Evolutionary conservation across 2,888 invertebrate species (phyloP).

Genomic region (Brachycybe producta): DNA sequence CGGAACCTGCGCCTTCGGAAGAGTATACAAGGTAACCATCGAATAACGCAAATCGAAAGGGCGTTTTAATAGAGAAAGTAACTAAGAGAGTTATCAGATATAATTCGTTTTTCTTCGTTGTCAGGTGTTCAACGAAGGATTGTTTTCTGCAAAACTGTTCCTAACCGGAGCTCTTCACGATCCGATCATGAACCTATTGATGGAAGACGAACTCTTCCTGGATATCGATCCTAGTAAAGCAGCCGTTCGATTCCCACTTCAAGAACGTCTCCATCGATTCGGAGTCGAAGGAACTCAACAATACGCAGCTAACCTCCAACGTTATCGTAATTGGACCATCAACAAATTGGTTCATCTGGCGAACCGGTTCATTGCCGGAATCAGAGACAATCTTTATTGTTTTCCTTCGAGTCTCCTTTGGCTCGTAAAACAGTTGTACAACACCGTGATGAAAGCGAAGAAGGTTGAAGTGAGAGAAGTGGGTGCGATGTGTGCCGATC

Average conservation of each 20-base stretch:
- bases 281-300: slow-evolving; percentile 60
- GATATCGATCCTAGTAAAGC: slow-evolving; percentile 80
- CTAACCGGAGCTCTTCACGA: slow-evolving; percentile 80
- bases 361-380: slow-evolving; percentile 60
- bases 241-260: slow-evolving; percentile 39
- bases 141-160: slow-evolving; percentile 83
- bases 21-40: slow-evolving; percentile 72
- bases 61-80: too few relatives aligned
- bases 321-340: slow-evolving; percentile 66
- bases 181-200: slow-evolving; percentile 78
- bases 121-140: slow-evolving; percentile 76
- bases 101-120: too few relatives aligned
- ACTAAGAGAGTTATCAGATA: too few relatives aligned
- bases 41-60: too few relatives aligned
- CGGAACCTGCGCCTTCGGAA: slow-evolving; percentile 73
- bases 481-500: slow-evolving; percentile 67
- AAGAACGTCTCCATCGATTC: slow-evolving; percentile 54
- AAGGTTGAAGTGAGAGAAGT: slow-evolving; percentile 40
- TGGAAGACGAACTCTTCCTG: slow-evolving; percentile 79
- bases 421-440: slow-evolving; percentile 76
- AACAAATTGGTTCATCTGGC: slow-evolving; percentile 64
- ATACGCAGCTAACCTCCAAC: slow-evolving; percentile 55
- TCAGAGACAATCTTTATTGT: slow-evolving; percentile 71
- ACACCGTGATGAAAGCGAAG: slow-evolving; percentile 47
- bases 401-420: slow-evolving; percentile 82